Base-by-base conservation (phyloP, 2,113 vertebrate species). In the Corythoichthys intestinalis region DNA sequence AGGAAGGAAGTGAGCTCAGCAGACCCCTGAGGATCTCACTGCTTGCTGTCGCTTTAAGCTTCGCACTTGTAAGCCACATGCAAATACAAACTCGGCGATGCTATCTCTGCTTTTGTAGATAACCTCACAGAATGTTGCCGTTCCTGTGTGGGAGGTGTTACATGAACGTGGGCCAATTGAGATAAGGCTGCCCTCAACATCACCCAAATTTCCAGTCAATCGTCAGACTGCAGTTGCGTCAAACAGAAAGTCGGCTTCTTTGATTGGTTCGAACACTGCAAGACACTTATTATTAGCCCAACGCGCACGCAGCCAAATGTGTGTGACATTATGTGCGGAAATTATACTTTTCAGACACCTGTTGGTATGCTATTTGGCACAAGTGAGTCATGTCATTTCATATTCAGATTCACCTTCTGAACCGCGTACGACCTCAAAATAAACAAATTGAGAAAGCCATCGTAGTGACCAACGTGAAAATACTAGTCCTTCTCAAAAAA, bases 1-100 rank as follows among this genome's bases (percentile, higher is more conserved):
- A 81, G 81, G 83, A 78, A 89, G 87, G 83, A 86, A 83, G 66
- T 86, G 76, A 82, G 11, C 72, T 76, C 70, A 80, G 1, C 37
- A 8, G 9, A 37, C 20, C 56, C 0, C 34, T 38, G 2, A 52
- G 1, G 38, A 49, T 41, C 65, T 10, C 44, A 14, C 74, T 69
- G 52, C 65, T 74, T 44, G 70, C 52, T 85, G 70, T 74, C 13
- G 75, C 11, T 50, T 39, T 9, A 38, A 28, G 35, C 65, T 59
- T 11, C 20, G 39, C 9, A 58, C 34, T 70, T 69, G n/a, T 41
- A 65, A 53, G 72, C 69, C 69, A 81, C 81, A 80, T 67, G 39
- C 69, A 70, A 37, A 78, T 11, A 44, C 39, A 54, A 46, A 67
- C 28, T 28, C 49, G 11, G 10, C 15, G 37, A 60, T 9, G 14